Base-by-base conservation (phyloP, 2,797 vertebrate species). In the Chelonia mydas region DNA sequence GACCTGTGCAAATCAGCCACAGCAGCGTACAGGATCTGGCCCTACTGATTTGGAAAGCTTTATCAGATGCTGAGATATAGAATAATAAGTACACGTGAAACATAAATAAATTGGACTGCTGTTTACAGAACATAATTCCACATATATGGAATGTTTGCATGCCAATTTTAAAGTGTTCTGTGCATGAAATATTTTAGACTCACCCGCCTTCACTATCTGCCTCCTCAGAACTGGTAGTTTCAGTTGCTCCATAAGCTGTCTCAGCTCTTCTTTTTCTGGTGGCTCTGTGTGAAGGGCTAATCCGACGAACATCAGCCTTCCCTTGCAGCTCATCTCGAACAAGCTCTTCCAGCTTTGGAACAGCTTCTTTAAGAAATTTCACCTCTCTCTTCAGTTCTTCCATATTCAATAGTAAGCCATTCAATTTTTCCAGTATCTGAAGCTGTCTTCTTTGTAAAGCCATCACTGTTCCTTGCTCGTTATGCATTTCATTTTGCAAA, bases 361-460 rank as follows among this genome's bases (percentile, higher is more conserved):
- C 96, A 33, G 99, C 98, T 21, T 98, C 98, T 97, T 99, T 99
- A 95, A 99, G 79, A 7, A 98, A 98, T 89, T 95, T 98, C 97
- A 99, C 98, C 97, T 99, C 99, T 19, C 98, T 98, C 97, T 99
- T 99, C 83, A 99, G 98, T 93, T 99, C 99, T 0, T 99, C 99
- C 94, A 99, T 98, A 1, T 98, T 99, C 83, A 98, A 95, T 45
- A 99, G 97, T 88, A 99, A 97, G 59, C 98, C 98, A 41, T 99
- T 99, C 16, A 99, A 95, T 82, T 99, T 99, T 84, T 99, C 98
- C 91, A 99, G 94, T 80, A 99, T 99, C 97, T 99, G 99, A 11
- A 98, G 90, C 90, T 99, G 99, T 72, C 98, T 98, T 49, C 95
- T 87, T 23, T 98, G 98, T 77, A 98, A 96, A 76, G 97, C 90